Conservation (phyloP, 2,888 invertebrate genomes). For the Clanis bilineata region DNA sequence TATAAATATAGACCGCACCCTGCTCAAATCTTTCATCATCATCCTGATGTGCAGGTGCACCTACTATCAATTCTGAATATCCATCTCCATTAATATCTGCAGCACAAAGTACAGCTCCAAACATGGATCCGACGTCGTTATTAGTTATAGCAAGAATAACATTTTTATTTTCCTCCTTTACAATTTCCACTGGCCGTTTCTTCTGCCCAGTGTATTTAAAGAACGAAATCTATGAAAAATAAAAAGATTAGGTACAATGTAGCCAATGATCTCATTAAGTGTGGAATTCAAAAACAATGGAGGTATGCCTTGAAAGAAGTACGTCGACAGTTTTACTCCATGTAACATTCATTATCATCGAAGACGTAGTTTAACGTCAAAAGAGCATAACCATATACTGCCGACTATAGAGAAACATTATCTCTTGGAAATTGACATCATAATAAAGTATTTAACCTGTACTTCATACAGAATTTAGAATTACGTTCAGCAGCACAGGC, state of each 20-base stretch:
- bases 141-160: slow-evolving; percentile 19
- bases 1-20: slow-evolving; percentile 79
- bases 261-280: neutral
- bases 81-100: slow-evolving; percentile 77
- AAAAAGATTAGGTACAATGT: neutral
- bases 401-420: too few species aligned
- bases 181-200: neutral
- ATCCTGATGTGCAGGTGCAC: slow-evolving; percentile 74
- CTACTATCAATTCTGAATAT: slow-evolving; percentile 81
- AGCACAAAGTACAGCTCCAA: slow-evolving; percentile 74
- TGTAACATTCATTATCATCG: too few species aligned
- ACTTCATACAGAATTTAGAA: too few species aligned
- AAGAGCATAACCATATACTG: too few species aligned
- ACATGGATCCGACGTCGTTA: slow-evolving; percentile 75
- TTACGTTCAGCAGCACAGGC: too few species aligned
- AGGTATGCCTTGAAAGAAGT: too few species aligned
- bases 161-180: neutral
- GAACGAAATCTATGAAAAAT: neutral
- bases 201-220: neutral
- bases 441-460: too few species aligned
- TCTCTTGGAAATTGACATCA: too few species aligned
- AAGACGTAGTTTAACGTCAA: too few species aligned
- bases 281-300: too few species aligned
- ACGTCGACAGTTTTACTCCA: too few species aligned
- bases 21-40: slow-evolving; percentile 56